These are phyloP conservation scores for Eupelmus urozonus DNA, from an alignment of 2,888 invertebrate genomes.

Conservation along the genomic window DNA sequence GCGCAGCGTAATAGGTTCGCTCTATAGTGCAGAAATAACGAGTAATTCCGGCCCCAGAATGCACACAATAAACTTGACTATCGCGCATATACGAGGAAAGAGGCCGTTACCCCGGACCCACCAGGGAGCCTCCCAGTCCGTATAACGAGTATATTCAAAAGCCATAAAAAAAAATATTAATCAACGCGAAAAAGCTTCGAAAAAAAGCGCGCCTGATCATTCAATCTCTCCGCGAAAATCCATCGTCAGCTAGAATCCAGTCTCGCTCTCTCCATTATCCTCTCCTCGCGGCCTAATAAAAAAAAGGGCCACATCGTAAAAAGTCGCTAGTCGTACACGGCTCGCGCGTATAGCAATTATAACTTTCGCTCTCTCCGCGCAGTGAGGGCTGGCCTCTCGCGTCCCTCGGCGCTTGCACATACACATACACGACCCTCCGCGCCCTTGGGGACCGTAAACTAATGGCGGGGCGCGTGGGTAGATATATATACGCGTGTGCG, in stretches of 20 bases:
- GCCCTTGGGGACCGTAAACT: slow-evolving; percentile 72
- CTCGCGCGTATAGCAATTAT: slow-evolving; percentile 63
- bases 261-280: slow-evolving; percentile 15
- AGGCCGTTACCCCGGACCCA: too few relatives aligned
- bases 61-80: too few relatives aligned
- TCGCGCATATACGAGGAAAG: too few relatives aligned
- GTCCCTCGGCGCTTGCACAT: slow-evolving; percentile 61
- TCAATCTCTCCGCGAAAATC: not conserved
- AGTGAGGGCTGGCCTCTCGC: not conserved
- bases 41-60: too few relatives aligned
- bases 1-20: too few relatives aligned
- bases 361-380: slow-evolving; percentile 60
- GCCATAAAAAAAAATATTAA: not conserved
- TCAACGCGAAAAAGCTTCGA: too few relatives aligned
- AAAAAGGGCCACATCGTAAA: not conserved
- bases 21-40: too few relatives aligned
- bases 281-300: slow-evolving; percentile 39
- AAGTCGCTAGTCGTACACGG: too few relatives aligned
- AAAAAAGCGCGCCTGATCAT: too few relatives aligned
- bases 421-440: slow-evolving; percentile 59
- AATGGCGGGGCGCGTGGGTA: slow-evolving; percentile 64
- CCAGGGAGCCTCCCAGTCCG: too few relatives aligned
- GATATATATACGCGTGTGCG: not conserved
- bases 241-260: not conserved
- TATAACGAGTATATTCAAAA: too few relatives aligned